Base-by-base conservation (phyloP, 2,888 invertebrate species). In the Eupeodes luniger region DNA sequence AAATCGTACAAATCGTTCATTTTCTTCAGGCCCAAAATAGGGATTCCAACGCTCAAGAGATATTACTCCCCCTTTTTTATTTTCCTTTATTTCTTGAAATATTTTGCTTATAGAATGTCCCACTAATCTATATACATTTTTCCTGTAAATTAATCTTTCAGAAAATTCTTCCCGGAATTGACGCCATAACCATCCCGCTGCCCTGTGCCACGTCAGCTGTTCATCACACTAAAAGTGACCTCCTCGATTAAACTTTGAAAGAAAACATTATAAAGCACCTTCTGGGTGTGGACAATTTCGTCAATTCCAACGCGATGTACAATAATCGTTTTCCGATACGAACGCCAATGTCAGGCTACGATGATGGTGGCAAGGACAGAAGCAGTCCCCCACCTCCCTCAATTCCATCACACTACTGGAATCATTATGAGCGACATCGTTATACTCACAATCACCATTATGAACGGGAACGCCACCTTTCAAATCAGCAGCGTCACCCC, bases 311-410 rank as follows among this genome's bases (percentile, higher is more conserved):
- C 55, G 34, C 74, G 81, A 90, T 88, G 88, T 77, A 80, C 72
- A 82, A 81, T 89, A 90, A 88, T 89, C 88, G 89, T 80, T 88
- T 89, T 79, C 67, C 85, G 51, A 88, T 82, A 67, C 57, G 64
- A 76, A 74, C 36, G 1, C 53, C 64, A 74, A 74, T 72, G 55
- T 49, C 61, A 27, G 62, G 19, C 36, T 49, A 81, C 55, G 64
- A 78, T 27, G 74, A 66, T 44, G 86, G 19, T 44, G 86, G 19
- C n/a, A 53, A 64, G 34, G 57, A 49, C 67, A 47, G 55, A 49
- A 57, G 36, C 36, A 75, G 61, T 49, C 59, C 80, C 9, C 47
- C 62, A 27, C 70, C 40, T 4, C 14, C 0, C 49, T 9, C 11
- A 40, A 27, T 27, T 40, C 6, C 40, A 40, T 5, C 67, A 75